Base-by-base conservation (phyloP, 2,888 invertebrate species). In the Allacma fusca region DNA sequence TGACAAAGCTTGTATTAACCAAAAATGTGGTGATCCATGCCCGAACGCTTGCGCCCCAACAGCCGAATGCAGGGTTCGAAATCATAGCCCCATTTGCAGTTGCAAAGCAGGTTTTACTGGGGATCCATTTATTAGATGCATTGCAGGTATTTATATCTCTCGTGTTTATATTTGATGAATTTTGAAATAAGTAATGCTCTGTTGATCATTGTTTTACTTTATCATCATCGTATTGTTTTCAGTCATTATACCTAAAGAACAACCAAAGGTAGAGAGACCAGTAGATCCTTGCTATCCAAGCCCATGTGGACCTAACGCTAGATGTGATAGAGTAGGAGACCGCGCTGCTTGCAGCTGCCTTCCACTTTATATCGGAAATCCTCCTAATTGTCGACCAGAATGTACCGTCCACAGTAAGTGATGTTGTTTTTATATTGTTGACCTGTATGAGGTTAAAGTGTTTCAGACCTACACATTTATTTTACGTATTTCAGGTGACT, bases 1-100 rank as follows among this genome's bases (percentile, higher is more conserved):
- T 44, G 93, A 94, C 78, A 91, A 92, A 83, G 94, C 95, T 23
- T 96, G 96, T 84, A 89, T 94, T 50, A 93, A 94, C 86, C 92
- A 93, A 84, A 93, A 92, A 87, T 96, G 96, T 86, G 91, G 92
- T 13, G 94, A 96, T 88, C 95, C 96, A 57, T 96, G 96, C 85
- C 68, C 75, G 0, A 62, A 59, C 29, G 67, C 75, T 57, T 78
- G 78, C 59, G 79, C 77, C 90, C 75, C 77, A 13, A 72, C 73
- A n/a, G 81, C 83, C 0, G 50, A 79, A 24, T 83, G 83, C 67
- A 43, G 68, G 26, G 83, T 82, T 5, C 75, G 78, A 21, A 80
- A 80, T 67, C 83, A 83, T 40, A 74, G 73, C 24, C 81, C 83
- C 12, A 74, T 78, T 34, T 82, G 83, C 79, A 80, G 76, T 57